Conservation (phyloP, 2,113 vertebrate species). For the Microcebus lehilahytsara region DNA sequence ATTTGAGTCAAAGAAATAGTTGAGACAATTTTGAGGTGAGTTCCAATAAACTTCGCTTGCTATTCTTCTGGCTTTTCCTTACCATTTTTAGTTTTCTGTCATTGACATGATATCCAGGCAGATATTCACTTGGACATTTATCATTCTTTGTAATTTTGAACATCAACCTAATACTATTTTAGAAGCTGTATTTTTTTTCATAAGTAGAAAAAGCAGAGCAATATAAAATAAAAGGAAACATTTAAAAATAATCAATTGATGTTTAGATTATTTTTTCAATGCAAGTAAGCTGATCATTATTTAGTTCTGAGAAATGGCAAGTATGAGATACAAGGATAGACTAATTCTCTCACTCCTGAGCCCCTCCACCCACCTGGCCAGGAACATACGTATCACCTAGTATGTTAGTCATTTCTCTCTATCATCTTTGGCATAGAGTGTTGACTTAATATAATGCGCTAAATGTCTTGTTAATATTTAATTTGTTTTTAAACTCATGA, state of each 20-base stretch:
- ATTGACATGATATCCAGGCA: not conserved
- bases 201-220: not conserved
- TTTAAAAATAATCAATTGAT: not conserved
- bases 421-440: not conserved
- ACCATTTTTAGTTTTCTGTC: conserved; percentile 1
- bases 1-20: not conserved
- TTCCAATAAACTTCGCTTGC: not conserved
- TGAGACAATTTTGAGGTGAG: not conserved
- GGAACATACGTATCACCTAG: not conserved
- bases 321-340: not conserved
- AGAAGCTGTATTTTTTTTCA: not conserved
- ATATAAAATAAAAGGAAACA: not conserved
- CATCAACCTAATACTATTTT: not conserved
- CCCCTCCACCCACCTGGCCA: not conserved
- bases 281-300: not conserved
- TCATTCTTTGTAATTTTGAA: conserved; percentile 5
- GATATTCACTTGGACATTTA: conserved; percentile 12
- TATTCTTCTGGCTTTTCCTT: not conserved
- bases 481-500: not conserved
- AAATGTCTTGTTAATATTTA: not conserved
- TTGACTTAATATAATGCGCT: not conserved
- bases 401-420: not conserved
- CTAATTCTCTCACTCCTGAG: not conserved
- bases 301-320: not conserved
- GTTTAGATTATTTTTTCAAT: not conserved